These are phyloP conservation scores for Noctuana brunneofusca DNA, from an alignment of 2,888 invertebrate species.

Conservation along the genomic window DNA sequence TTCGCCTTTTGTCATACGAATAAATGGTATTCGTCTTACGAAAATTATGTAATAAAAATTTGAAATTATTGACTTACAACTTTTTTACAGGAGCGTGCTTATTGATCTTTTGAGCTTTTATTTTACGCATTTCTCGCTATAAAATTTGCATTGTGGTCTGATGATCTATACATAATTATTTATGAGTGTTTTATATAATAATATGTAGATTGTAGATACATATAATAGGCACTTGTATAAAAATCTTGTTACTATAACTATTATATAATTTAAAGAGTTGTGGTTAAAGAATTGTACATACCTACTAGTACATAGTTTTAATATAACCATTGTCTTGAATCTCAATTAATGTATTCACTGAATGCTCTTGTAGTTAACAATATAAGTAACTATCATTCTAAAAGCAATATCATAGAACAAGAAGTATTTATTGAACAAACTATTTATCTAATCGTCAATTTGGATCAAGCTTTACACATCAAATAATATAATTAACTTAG, in stretches of 20 bases:
- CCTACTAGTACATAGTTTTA: too few species aligned
- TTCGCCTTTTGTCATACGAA: conserved; percentile 71
- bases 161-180: too few species aligned
- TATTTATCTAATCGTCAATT: neutral
- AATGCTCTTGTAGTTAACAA: too few species aligned
- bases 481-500: neutral
- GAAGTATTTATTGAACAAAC: neutral
- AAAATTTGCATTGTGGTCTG: neutral
- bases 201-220: too few species aligned
- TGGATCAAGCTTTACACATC: neutral
- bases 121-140: conserved; percentile 10
- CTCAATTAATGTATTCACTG: too few species aligned
- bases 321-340: too few species aligned
- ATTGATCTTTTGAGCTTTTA: conserved; percentile 25
- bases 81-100: conserved; percentile 20
- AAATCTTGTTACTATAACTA: too few species aligned
- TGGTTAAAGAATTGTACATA: too few species aligned
- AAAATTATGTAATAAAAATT: conserved; percentile 63
- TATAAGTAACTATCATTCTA: too few species aligned
- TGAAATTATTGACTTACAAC: conserved; percentile 28
- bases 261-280: too few species aligned
- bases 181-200: too few species aligned
- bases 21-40: conserved; percentile 55
- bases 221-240: too few species aligned
- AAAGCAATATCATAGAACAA: neutral